Conservation (phyloP, 2,113 vertebrate genomes). For the Otocyon megalotis region DNA sequence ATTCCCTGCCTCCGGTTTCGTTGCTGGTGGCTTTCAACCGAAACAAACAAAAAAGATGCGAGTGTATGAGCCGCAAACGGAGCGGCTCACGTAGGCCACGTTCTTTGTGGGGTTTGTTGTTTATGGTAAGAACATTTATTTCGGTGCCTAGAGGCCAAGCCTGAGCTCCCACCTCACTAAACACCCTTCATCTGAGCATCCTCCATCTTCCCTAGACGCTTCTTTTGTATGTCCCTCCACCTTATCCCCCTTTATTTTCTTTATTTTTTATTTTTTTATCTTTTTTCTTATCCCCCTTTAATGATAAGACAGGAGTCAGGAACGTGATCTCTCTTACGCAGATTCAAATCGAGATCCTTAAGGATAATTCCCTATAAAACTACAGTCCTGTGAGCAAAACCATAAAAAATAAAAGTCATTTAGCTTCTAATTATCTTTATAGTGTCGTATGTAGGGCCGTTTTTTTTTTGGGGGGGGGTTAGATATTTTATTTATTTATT, state of each 20-base stretch:
- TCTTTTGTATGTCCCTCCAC: neutral
- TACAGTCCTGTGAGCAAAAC: neutral
- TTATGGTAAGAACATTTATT: neutral
- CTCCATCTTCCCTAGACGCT: neutral
- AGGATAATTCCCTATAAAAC: neutral
- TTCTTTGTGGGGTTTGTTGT: neutral
- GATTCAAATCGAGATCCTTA: conserved; percentile 11
- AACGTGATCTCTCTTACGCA: neutral
- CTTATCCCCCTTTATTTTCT: neutral
- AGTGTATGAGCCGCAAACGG: neutral
- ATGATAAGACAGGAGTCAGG: neutral
- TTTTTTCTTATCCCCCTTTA: neutral
- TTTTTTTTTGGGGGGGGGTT: neutral
- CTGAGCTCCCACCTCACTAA: neutral
- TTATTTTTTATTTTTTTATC: too few species aligned
- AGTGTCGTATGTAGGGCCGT: neutral
- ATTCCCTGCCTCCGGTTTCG: neutral
- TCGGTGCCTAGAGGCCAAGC: neutral
- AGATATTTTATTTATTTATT: neutral
- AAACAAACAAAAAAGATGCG: neutral
- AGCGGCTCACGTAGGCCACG: neutral
- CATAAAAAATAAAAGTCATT: neutral
- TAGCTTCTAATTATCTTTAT: conserved; percentile 13
- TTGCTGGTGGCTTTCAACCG: neutral
- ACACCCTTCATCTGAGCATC: neutral